Conservation (phyloP, 2,113 vertebrate genomes). For the Drymodes brunneopygia region DNA sequence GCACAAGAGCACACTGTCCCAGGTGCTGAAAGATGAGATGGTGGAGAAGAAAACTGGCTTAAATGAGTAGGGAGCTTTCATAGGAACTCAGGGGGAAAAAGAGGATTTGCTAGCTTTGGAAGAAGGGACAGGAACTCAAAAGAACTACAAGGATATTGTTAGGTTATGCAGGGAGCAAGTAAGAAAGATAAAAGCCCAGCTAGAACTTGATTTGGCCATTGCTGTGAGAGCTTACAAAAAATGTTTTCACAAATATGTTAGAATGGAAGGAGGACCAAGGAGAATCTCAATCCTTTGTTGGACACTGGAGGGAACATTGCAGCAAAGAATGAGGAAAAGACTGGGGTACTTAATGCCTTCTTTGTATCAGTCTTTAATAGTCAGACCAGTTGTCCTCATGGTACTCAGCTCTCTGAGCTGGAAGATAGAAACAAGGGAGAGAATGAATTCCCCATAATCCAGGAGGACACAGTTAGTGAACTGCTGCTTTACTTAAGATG, state of each 20-base stretch:
- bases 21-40: background rate
- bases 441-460: background rate
- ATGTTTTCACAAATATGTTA: background rate
- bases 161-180: background rate
- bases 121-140: background rate
- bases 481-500: background rate
- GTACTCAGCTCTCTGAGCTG: background rate
- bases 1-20: background rate
- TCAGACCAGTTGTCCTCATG: background rate
- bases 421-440: background rate
- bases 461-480: background rate
- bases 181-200: background rate
- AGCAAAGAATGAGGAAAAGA: background rate
- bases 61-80: background rate
- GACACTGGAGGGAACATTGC: accelerated
- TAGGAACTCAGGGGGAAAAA: background rate
- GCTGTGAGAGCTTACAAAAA: background rate
- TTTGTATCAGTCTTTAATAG: background rate
- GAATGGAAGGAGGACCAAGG: background rate
- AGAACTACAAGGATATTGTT: background rate
- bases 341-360: background rate
- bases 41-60: background rate
- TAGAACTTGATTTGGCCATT: background rate
- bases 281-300: background rate
- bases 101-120: background rate